These are phyloP conservation scores for Hippocampus comes DNA, from an alignment of 2,113 vertebrate species.

Conservation along the genomic window DNA sequence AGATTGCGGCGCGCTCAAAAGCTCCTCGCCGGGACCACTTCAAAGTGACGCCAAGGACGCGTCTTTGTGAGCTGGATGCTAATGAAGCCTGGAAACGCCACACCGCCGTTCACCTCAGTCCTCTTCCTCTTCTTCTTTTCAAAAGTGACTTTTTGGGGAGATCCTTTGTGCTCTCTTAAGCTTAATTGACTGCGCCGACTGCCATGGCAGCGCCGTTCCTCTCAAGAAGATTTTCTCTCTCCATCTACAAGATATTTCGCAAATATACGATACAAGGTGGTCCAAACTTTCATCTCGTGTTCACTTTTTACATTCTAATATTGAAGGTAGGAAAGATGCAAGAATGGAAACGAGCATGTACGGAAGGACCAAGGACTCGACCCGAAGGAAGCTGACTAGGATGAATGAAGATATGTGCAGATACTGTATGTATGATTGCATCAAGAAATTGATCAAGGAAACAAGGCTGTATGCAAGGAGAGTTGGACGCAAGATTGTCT, in stretches of 20 bases:
- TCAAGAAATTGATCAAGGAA: not conserved
- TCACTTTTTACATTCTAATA: not conserved
- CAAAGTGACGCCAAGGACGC: constrained; percentile 9
- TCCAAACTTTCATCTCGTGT: not conserved
- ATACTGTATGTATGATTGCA: too few species aligned
- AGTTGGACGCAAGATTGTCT: too few species aligned
- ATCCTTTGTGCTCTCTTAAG: not conserved
- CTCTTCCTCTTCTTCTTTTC: not conserved
- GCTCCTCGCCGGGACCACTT: constrained; percentile 7
- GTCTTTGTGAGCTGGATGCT: constrained; percentile 5
- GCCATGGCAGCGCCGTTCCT: not conserved
- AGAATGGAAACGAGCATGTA: too few species aligned
- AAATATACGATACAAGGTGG: too few species aligned
- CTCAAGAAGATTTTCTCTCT: too few species aligned
- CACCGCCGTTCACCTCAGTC: not conserved
- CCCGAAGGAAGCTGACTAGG: too few species aligned
- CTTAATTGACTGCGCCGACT: not conserved
- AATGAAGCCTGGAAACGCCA: not conserved
- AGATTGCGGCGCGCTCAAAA: constrained; percentile 3
- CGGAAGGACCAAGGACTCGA: too few species aligned
- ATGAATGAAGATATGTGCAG: too few species aligned
- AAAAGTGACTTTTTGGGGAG: not conserved
- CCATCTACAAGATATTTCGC: not conserved
- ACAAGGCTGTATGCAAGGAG: not conserved
- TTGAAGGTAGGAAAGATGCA: not conserved